Evolutionary conservation across 2,113 vertebrate genomes (phyloP).

Genomic region (Pipra filicauda): DNA sequence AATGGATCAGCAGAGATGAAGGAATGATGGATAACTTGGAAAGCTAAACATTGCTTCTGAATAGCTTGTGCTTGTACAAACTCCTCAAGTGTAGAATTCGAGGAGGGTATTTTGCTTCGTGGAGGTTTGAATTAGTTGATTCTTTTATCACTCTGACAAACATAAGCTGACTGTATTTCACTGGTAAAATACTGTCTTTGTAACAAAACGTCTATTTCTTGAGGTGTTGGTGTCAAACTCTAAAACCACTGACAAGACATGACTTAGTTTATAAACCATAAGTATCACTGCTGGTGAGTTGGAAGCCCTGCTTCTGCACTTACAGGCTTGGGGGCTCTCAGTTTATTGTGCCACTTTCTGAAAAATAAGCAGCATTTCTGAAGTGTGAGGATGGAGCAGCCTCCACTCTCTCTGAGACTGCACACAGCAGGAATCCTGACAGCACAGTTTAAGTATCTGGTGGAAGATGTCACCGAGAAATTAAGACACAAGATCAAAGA

Average conservation of each 20-base stretch:
- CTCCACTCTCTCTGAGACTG: background rate
- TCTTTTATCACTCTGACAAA: background rate
- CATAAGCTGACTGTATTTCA: background rate
- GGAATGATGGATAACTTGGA: background rate
- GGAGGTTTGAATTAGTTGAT: background rate
- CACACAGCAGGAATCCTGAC: background rate
- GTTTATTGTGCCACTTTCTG: background rate
- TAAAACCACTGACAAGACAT: background rate
- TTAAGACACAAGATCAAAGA: background rate
- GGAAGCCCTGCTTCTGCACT: background rate
- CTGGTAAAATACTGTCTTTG: background rate
- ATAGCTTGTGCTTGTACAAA: background rate
- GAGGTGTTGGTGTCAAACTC: background rate
- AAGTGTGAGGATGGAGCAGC: background rate
- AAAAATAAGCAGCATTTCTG: background rate
- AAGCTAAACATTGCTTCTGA: background rate
- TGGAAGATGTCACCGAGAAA: background rate
- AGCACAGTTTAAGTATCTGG: background rate
- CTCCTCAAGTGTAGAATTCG: background rate
- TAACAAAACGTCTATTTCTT: background rate
- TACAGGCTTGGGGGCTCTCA: background rate
- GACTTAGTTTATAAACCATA: background rate
- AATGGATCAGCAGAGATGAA: background rate
- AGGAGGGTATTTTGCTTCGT: background rate
- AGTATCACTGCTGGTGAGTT: background rate